Percentiles rank a stretch among this genome's conserved stretches.
These are phyloP conservation scores for Gallinago nigripennis DNA, from an alignment of 2,797 vertebrate genomes.

Conservation along the genomic window DNA sequence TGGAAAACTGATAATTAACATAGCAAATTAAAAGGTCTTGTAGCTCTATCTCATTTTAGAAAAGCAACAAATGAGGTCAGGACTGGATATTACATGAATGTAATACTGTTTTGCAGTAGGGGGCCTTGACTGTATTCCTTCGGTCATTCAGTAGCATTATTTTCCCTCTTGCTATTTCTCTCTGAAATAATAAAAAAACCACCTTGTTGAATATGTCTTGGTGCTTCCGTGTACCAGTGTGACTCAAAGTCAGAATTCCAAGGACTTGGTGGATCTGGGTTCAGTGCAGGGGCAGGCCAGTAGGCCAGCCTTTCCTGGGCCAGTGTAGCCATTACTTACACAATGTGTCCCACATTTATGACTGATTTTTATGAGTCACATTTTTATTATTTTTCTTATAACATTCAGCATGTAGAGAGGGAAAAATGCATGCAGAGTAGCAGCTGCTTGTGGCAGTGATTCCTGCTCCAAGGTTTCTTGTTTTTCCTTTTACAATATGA, in stretches of 20 bases:
- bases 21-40: not conserved
- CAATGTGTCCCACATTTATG: not conserved
- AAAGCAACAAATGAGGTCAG: not conserved
- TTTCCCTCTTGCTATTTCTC: not conserved
- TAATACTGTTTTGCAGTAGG: not conserved
- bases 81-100: not conserved
- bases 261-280: not conserved
- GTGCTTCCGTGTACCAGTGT: not conserved
- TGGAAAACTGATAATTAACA: not conserved
- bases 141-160: fast-evolving
- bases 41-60: not conserved
- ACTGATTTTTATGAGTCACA: not conserved
- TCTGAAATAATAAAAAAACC: not conserved
- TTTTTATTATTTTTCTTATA: not conserved
- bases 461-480: not conserved
- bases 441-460: not conserved
- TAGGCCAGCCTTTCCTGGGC: not conserved
- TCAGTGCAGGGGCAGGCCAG: not conserved
- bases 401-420: not conserved
- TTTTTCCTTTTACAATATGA: not conserved
- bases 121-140: not conserved
- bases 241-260: not conserved
- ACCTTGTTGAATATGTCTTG: not conserved
- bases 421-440: not conserved
- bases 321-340: fast-evolving